phyloP scores from a whole-genome alignment of 2,797 vertebrate species.

The Numenius phaeopus region DNA sequence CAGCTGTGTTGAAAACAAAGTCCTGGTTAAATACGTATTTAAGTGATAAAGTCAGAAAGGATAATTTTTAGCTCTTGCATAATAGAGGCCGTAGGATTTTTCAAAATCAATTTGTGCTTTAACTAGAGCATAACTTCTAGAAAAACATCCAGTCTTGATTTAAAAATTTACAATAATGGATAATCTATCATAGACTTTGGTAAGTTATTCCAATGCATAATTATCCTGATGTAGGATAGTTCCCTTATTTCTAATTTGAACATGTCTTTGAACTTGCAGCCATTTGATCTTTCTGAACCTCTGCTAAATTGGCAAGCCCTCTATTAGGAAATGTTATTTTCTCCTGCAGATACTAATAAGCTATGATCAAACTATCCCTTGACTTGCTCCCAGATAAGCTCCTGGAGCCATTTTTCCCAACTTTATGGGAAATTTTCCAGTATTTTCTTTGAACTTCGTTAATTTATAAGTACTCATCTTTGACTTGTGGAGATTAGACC shows the following conservation, averaged over 20 bases:
- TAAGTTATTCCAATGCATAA: slow-evolving; percentile 36
- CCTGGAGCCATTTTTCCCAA: not conserved
- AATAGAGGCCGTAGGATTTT: not conserved
- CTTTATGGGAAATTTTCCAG: not conserved
- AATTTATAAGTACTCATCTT: not conserved
- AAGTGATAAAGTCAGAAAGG: not conserved
- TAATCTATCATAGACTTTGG: not conserved
- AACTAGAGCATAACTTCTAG: not conserved
- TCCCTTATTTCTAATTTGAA: slow-evolving; percentile 17
- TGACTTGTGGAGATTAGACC: not conserved
- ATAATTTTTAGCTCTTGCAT: not conserved
- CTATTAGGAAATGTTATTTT: slow-evolving; percentile 30
- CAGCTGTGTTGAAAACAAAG: not conserved
- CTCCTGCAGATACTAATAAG: slow-evolving; percentile 1
- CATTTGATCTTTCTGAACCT: slow-evolving; percentile 53
- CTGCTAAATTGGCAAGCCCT: slow-evolving; percentile 17
- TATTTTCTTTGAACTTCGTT: not conserved
- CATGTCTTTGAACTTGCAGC: slow-evolving; percentile 47
- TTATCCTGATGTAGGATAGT: slow-evolving; percentile 2
- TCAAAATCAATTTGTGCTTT: not conserved
- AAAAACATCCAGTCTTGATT: slow-evolving; percentile 2
- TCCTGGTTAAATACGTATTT: not conserved
- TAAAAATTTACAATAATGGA: slow-evolving; percentile 37
- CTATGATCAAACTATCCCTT: not conserved
- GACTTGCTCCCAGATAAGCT: not conserved